Percentiles rank a stretch among this genome's conserved stretches.
Evolutionary conservation across 2,888 invertebrate species (phyloP).

Genomic region (Chrysodeixis includens): DNA sequence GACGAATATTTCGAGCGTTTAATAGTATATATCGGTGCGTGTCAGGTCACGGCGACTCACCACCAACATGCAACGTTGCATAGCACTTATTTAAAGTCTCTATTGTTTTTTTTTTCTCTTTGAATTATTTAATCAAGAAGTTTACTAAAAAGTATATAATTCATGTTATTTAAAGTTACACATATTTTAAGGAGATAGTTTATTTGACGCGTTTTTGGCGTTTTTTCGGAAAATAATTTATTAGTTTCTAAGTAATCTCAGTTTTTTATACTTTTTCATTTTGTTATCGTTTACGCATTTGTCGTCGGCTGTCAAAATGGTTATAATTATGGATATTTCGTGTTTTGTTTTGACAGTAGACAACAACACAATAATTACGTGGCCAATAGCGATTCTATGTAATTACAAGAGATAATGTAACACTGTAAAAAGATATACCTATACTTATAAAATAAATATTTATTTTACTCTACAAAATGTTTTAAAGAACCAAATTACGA

Average conservation of each 20-base stretch:
- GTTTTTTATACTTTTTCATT: conserved; percentile 19
- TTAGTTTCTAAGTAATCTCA: conserved; percentile 32
- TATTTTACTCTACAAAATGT: no score
- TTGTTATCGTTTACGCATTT: conserved; percentile 5
- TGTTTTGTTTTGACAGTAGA: conserved; percentile 52
- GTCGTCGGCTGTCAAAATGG: conserved; percentile 51
- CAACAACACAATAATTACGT: conserved; percentile 43
- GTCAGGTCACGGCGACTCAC: conserved; percentile 33
- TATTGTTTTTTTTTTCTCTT: conserved; percentile 13
- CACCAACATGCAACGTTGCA: conserved; percentile 13
- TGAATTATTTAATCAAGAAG: conserved; percentile 20
- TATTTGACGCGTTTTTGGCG: conserved; percentile 21
- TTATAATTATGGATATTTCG: conserved; percentile 35
- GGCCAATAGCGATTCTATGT: conserved; percentile 42
- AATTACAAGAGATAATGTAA: not conserved
- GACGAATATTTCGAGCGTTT: not conserved
- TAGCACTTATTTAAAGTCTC: conserved; percentile 23
- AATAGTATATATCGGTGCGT: conserved; percentile 23
- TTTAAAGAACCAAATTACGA: no score
- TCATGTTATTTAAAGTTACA: conserved; percentile 20
- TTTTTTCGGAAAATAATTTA: conserved; percentile 23
- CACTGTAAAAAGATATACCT: not conserved
- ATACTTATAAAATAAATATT: conserved; percentile 1
- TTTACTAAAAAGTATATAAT: conserved; percentile 10
- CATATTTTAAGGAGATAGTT: conserved; percentile 30